Base-by-base conservation (phyloP, 2,113 vertebrate species). In the Elachura formosa region DNA sequence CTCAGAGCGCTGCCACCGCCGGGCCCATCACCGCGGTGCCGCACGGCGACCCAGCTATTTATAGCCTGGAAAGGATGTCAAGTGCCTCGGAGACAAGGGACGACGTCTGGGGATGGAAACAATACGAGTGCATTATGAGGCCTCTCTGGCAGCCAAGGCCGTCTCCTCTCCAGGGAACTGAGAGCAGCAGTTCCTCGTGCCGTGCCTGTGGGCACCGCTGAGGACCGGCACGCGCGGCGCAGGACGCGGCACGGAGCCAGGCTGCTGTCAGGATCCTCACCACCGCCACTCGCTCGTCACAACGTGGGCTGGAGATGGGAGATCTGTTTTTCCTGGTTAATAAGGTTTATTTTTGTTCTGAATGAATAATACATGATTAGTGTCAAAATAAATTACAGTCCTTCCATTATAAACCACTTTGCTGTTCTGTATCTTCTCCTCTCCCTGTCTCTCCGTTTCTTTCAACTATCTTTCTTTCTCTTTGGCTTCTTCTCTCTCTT, bases 271-370 rank as follows among this genome's bases (percentile, higher is more conserved):
- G 34, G 28, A 90, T 34, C 54, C 33, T 74, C 79, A 13, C 49
- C 13, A 1, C 56, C 20, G 7, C 41, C 4, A 55, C 51, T 84
- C 15, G 6, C 92, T 81, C 38, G 43, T 93, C 94, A 58, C 54
- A 34, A 88, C 8, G 58, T 96, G 95, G 97, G 93, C 51, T 73
- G 84, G 82, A 87, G 82, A 90, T 84, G 64, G 89, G 93, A 87
- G 93, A 90, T 97, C 96, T 97, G 64, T 96, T 97, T 94, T 97
- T 97, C 96, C 96, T 68, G 66, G 94, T 89, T 96, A 96, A 97
- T 97, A 94, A 94, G 95, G 93, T 96, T 97, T 97, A 96, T 97
- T 98, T 98, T 97, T 96, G 94, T 97, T 95, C 94, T 0, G 31
- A 92, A 97, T 97, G 96, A 97, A 97, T 97, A 97, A 97, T 93